Evolutionary conservation across 2,797 vertebrate species (phyloP).

Genomic region (Neomorphus geoffroyi): DNA sequence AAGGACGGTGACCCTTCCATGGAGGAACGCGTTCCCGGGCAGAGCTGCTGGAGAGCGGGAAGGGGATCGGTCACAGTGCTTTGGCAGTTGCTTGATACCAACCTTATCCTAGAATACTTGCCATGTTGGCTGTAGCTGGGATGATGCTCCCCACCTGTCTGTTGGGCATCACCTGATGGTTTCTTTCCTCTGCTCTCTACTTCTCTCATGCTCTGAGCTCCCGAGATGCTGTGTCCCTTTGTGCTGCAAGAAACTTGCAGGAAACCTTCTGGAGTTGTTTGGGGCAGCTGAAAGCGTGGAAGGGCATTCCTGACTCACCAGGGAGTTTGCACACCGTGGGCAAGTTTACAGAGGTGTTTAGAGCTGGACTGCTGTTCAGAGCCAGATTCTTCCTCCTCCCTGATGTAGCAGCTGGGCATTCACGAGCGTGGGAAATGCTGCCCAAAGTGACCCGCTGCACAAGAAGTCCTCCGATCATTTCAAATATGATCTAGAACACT

Average conservation of each 20-base stretch:
- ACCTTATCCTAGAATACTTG: neutral
- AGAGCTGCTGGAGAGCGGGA: neutral
- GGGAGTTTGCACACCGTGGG: rapidly evolving
- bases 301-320: no score
- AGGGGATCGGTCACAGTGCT: neutral
- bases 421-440: neutral
- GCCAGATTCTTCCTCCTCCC: no score
- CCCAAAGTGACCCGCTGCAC: neutral
- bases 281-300: neutral
- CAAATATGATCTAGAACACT: neutral
- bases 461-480: neutral
- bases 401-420: neutral
- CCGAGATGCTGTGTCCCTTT: neutral
- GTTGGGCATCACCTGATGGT: rapidly evolving
- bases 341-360: no score
- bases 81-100: neutral
- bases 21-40: neutral
- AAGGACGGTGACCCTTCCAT: neutral
- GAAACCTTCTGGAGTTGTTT: no score
- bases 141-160: neutral
- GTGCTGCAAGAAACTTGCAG: neutral
- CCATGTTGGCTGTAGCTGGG: neutral
- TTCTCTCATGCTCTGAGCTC: neutral
- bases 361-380: no score
- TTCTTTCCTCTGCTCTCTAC: neutral